Percentiles rank a stretch among this genome's conserved stretches.
Conservation (phyloP, 2,113 vertebrate genomes). For the Axis porcinus region DNA sequence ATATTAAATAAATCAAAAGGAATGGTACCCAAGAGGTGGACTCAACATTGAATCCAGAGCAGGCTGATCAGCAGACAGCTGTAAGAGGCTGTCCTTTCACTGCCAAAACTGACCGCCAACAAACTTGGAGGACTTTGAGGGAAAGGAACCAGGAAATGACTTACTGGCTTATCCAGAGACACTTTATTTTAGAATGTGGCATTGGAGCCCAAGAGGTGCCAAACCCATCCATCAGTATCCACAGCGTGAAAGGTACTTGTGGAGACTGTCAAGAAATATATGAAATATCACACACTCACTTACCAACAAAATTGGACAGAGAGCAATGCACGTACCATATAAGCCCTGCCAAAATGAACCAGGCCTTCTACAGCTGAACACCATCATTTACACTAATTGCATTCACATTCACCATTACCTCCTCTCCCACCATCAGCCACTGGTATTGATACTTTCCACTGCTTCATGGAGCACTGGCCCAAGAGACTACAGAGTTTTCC, state of each 20-base stretch:
- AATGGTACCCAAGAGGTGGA: background rate
- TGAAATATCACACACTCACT: too few relatives aligned
- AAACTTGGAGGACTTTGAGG: constrained; percentile 23
- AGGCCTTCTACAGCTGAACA: background rate
- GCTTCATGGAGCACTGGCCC: background rate
- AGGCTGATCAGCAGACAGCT: constrained; percentile 19
- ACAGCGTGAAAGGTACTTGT: background rate
- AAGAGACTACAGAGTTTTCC: background rate
- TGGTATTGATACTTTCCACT: too few relatives aligned
- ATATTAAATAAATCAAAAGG: constrained; percentile 28
- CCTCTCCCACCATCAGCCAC: too few relatives aligned
- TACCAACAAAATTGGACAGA: background rate
- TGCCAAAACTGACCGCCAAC: constrained; percentile 52
- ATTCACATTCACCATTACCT: background rate
- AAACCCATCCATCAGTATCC: constrained; percentile 37
- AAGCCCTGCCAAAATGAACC: background rate
- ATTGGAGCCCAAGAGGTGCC: constrained; percentile 60
- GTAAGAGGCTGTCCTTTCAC: background rate
- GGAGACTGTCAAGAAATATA: background rate
- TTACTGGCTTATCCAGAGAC: constrained; percentile 11
- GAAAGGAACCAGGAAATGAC: constrained; percentile 57
- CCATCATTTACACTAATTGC: background rate
- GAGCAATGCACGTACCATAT: rapidly evolving
- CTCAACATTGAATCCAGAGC: constrained; percentile 34
- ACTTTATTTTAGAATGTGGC: constrained; percentile 49